Evolutionary conservation across 2,113 vertebrate genomes (phyloP).

Genomic region (Sapajus apella): DNA sequence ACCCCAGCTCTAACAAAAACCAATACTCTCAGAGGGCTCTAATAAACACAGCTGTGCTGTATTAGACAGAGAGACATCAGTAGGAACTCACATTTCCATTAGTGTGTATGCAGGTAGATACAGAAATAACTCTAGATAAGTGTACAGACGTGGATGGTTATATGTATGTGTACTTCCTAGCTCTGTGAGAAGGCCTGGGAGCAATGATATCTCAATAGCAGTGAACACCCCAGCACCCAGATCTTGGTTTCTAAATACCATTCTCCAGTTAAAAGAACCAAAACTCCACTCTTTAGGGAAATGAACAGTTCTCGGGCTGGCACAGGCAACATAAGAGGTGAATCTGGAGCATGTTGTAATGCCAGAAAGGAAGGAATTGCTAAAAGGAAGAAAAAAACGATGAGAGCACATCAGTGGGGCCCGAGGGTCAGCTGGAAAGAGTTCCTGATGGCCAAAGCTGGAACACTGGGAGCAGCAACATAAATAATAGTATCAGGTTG

Average conservation of each 20-base stretch:
- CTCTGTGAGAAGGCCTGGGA: neutral
- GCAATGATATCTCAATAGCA: no score
- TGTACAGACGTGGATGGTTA: fast-evolving
- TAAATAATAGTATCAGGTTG: neutral
- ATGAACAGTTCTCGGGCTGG: neutral
- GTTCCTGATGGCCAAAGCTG: neutral
- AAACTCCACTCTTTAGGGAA: neutral
- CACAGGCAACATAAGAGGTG: neutral
- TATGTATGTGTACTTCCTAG: fast-evolving
- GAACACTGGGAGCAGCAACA: neutral
- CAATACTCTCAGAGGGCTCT: neutral
- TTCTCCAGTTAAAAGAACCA: neutral
- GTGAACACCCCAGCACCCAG: neutral
- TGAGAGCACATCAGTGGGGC: neutral
- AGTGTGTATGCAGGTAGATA: neutral
- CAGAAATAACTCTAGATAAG: neutral
- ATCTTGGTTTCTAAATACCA: neutral
- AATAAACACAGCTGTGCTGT: neutral
- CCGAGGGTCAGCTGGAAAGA: neutral
- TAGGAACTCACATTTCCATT: neutral
- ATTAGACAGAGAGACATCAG: neutral
- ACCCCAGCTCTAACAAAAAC: no score
- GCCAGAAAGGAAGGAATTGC: neutral
- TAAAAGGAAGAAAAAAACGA: neutral
- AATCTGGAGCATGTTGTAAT: neutral